Evolutionary conservation across 2,888 invertebrate species (phyloP).

Genomic region (Cryptus armator): DNA sequence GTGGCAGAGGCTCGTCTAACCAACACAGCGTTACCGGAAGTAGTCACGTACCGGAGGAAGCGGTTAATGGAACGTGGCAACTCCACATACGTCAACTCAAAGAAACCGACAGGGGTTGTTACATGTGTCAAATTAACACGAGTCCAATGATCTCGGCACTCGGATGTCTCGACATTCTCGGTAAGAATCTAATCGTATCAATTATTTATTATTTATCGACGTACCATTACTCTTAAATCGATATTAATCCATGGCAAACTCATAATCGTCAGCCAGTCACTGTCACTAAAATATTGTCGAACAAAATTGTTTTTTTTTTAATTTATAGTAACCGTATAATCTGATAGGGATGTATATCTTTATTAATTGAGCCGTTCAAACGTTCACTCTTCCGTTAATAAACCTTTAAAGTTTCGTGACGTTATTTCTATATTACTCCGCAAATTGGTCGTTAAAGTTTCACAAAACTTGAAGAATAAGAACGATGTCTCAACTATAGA

Average conservation of each 20-base stretch:
- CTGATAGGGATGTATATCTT: not conserved
- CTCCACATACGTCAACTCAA: constrained; percentile 93
- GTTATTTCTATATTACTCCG: not conserved
- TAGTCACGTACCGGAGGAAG: constrained; percentile 92
- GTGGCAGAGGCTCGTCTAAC: constrained; percentile 93
- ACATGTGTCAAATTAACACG: constrained; percentile 97
- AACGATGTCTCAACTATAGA: not conserved
- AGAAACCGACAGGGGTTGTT: constrained; percentile 94
- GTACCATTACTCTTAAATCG: not conserved
- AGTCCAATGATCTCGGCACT: constrained; percentile 94
- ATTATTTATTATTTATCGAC: not conserved
- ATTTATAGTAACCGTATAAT: not conserved
- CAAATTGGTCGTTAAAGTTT: not conserved
- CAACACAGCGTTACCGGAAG: constrained; percentile 90
- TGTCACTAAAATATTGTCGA: not conserved
- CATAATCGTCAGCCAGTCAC: not conserved
- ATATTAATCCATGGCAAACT: not conserved
- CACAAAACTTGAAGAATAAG: not conserved
- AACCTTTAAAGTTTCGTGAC: too few relatives aligned
- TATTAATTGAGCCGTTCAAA: not conserved
- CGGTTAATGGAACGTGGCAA: constrained; percentile 94
- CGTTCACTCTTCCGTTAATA: not conserved
- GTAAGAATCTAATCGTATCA: constrained; percentile 85
- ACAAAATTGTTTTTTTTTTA: not conserved
- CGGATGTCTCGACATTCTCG: constrained; percentile 95